These are phyloP conservation scores for Chrysomela aeneicollis DNA, from an alignment of 2,888 invertebrate genomes.

Conservation along the genomic window DNA sequence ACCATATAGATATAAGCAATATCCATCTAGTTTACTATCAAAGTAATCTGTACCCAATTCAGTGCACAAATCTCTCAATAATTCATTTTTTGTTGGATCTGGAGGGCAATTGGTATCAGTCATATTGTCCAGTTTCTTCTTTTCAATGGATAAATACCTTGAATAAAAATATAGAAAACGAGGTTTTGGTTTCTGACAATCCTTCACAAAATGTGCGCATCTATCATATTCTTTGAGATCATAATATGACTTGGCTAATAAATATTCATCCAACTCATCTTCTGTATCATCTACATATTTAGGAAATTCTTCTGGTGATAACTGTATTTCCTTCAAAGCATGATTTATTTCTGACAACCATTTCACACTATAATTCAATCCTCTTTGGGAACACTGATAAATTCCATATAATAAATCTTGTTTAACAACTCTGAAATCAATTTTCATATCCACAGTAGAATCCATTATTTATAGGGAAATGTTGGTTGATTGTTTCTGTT, in stretches of 20 bases:
- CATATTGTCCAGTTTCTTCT: slow-evolving; percentile 85
- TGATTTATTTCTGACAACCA: slow-evolving; percentile 89
- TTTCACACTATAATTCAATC: slow-evolving; percentile 82
- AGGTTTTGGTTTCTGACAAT: slow-evolving; percentile 74
- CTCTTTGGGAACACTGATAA: slow-evolving; percentile 79
- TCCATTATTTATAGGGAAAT: too few relatives aligned
- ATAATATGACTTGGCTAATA: slow-evolving; percentile 86
- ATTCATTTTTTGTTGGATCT: slow-evolving; percentile 65
- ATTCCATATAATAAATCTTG: slow-evolving; percentile 71
- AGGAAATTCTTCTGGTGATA: slow-evolving; percentile 64
- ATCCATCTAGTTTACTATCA: slow-evolving; percentile 81
- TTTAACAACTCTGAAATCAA: slow-evolving; percentile 71
- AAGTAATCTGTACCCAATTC: slow-evolving; percentile 68
- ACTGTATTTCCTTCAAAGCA: slow-evolving; percentile 74
- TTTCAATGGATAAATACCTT: slow-evolving; percentile 88
- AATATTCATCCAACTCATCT: slow-evolving; percentile 77
- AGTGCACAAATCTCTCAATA: slow-evolving; percentile 66
- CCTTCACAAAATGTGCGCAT: slow-evolving; percentile 80
- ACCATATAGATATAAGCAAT: slow-evolving; percentile 87
- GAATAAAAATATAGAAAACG: slow-evolving; percentile 88
- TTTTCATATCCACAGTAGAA: slow-evolving; percentile 42
- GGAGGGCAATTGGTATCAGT: slow-evolving; percentile 68
- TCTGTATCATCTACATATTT: slow-evolving; percentile 63
- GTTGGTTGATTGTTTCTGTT: background rate
- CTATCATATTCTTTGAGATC: slow-evolving; percentile 91